Base-by-base conservation (phyloP, 1,140 invertebrate genomes). In the Phenacoccus solenopsis region DNA sequence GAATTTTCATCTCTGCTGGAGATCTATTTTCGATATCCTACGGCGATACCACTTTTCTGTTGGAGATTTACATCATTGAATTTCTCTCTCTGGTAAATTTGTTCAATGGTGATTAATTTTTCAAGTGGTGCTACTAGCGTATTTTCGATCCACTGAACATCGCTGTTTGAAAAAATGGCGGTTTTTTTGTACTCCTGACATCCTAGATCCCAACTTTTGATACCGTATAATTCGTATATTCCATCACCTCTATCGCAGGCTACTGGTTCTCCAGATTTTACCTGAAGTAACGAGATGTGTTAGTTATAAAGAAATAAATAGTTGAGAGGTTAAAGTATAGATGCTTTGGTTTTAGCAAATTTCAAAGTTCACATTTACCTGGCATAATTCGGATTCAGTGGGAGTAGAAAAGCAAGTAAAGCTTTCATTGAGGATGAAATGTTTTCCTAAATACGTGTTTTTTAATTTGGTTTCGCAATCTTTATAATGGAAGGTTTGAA, bases 231-330 rank as follows among this genome's bases (percentile, higher is more conserved):
- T 13, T 85, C 84, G 72, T 87, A 89, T 72, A 79, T 80, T 4
- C 84, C 86, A 68, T 88, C 82, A 13, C 85, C 84, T n/a, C 82
- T 83, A 5, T 85, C 84, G 76, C 90, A 92, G 13, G 88, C 89
- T 16, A 92, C 78, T 2, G 90, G 89, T 73, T 88, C 87, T 22
- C 90, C 90, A 49, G 85, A 82, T 76, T 91, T 89, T 1, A 90
- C 87, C 82, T 74, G 64, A 20, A 49, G 20, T 9, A 9, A n/a
- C n/a, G n/a, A n/a, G n/a, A n/a, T n/a, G n/a, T n/a, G n/a, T n/a
- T n/a, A n/a, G n/a, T n/a, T n/a, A n/a, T n/a, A n/a, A n/a, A n/a
- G n/a, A n/a, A n/a, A n/a, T n/a, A n/a, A n/a, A n/a, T n/a, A n/a
- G n/a, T n/a, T n/a, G n/a, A n/a, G n/a, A n/a, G n/a, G n/a, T n/a